A percentile compares a stretch with the other conserved stretches of the same genome.
Conservation (phyloP, 1,140 invertebrate genomes). For the Trypoxylus dichotomus region DNA sequence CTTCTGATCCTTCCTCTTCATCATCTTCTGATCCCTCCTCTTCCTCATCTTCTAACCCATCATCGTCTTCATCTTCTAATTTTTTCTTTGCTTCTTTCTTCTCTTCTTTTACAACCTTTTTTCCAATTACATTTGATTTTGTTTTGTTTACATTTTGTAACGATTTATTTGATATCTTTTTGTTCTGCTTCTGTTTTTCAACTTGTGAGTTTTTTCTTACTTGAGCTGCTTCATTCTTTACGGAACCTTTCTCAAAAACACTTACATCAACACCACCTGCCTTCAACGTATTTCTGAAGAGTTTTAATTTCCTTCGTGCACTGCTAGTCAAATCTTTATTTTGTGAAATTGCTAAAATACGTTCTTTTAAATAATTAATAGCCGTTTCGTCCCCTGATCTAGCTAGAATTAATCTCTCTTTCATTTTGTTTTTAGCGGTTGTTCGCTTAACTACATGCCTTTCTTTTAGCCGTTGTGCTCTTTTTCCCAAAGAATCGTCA, state of each 20-base stretch:
- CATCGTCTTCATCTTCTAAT: not conserved
- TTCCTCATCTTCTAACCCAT: not conserved
- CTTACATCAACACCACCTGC: not conserved
- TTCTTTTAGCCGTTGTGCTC: not conserved
- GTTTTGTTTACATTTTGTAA: not conserved
- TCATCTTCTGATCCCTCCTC: not conserved
- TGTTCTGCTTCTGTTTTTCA: not conserved
- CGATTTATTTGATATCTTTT: not conserved
- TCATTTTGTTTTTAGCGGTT: not conserved
- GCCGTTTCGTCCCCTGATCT: not conserved
- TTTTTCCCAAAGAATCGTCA: not conserved
- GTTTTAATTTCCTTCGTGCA: not conserved
- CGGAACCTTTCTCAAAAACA: not conserved
- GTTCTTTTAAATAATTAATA: constrained; percentile 6
- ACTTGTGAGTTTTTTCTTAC: not conserved
- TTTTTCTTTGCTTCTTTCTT: constrained; percentile 4
- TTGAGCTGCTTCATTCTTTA: not conserved
- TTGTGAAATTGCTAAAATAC: not conserved
- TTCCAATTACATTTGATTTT: not conserved
- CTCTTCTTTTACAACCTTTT: not conserved
- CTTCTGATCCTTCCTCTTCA: constrained; percentile 31
- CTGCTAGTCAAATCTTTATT: not conserved
- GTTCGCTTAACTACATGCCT: not conserved
- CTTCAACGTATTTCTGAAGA: not conserved
- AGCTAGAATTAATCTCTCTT: not conserved